These are phyloP conservation scores for Bradysia coprophila DNA, from an alignment of 1,140 invertebrate genomes.

Conservation along the genomic window DNA sequence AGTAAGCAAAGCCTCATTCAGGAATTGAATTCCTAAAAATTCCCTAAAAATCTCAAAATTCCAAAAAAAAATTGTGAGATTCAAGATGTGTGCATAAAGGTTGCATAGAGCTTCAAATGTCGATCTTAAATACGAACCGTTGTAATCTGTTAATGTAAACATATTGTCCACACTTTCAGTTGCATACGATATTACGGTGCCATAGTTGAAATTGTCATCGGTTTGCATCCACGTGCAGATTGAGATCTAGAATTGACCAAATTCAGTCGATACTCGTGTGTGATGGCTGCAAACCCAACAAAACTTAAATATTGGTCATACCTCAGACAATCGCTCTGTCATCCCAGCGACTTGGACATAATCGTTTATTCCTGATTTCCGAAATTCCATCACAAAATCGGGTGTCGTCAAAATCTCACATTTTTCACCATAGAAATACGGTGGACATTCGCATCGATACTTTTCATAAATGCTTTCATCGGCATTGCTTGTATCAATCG, in stretches of 20 bases:
- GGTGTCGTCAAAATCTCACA: constrained; percentile 26
- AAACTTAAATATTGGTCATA: constrained; percentile 7
- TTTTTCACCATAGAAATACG: constrained; percentile 19
- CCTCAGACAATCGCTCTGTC: constrained; percentile 20
- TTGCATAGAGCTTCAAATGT: no score
- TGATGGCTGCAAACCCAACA: constrained; percentile 1
- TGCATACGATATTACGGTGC: constrained; percentile 52
- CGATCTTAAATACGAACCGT: no score
- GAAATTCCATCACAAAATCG: constrained; percentile 32
- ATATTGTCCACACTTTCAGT: constrained; percentile 36
- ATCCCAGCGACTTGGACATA: constrained; percentile 29
- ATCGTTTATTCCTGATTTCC: constrained; percentile 29
- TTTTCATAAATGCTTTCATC: constrained; percentile 12
- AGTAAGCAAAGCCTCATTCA: no score
- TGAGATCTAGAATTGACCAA: constrained; percentile 26
- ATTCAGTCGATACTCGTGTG: constrained; percentile 3
- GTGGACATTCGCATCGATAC: constrained; percentile 23
- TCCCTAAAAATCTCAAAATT: no score
- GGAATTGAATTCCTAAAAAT: no score
- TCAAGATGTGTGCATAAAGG: no score
- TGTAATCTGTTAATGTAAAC: constrained; percentile 49
- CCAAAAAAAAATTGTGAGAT: no score
- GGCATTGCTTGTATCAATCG: background rate
- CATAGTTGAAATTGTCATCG: constrained; percentile 41
- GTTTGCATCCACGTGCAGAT: constrained; percentile 49